A percentile compares a stretch with the other conserved stretches of the same genome.
phyloP scores from a whole-genome alignment of 1,140 invertebrate species.

The Meloidogyne hapla region DNA sequence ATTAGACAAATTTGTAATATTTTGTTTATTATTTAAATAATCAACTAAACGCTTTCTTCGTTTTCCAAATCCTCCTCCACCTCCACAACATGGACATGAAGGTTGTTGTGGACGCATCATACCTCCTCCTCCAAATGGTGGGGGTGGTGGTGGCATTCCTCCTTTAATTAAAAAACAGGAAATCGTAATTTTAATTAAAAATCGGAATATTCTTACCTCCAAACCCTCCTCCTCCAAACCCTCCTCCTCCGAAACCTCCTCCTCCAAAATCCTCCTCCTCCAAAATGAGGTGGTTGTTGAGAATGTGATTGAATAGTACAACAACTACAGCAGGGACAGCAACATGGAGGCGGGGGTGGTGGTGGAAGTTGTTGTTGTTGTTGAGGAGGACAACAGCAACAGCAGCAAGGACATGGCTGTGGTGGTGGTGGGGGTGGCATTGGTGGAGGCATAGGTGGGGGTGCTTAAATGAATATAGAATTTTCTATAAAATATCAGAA shows the following conservation, averaged over 20 bases:
- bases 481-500: neutral
- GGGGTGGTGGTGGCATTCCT: neutral
- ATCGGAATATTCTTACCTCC: neutral
- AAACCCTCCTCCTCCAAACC: constrained; percentile 10
- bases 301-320: constrained; percentile 23
- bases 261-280: neutral
- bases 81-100: neutral
- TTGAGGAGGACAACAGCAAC: constrained; percentile 12
- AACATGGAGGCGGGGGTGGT: constrained; percentile 8
- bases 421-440: constrained; percentile 1
- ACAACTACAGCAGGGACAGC: constrained; percentile 24
- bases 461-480: neutral
- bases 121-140: neutral
- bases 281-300: constrained; percentile 7
- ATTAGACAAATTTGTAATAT: no score
- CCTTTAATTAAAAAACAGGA: neutral
- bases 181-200: neutral
- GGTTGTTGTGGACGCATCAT: neutral
- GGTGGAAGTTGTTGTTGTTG: constrained; percentile 13
- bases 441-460: constrained; percentile 17
- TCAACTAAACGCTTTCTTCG: neutral
- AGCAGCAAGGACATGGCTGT: neutral
- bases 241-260: constrained; percentile 10
- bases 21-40: constrained; percentile 3
- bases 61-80: neutral